These are phyloP conservation scores for Seriola aureovittata DNA, from an alignment of 2,113 vertebrate genomes.

Conservation along the genomic window DNA sequence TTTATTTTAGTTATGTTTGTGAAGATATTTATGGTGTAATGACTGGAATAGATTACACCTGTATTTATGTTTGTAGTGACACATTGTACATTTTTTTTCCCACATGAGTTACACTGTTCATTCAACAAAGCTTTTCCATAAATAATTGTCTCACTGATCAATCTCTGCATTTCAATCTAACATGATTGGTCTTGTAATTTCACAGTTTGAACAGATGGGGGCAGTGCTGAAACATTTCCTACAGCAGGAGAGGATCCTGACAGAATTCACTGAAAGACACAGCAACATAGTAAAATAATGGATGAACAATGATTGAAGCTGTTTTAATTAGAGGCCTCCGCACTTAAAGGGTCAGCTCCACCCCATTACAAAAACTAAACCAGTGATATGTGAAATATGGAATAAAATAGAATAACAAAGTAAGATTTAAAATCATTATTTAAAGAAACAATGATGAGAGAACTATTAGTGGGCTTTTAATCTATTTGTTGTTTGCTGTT, in stretches of 20 bases:
- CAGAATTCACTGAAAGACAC: neutral
- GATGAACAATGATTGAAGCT: neutral
- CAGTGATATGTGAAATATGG: neutral
- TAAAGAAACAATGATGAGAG: neutral
- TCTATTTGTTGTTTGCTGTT: neutral
- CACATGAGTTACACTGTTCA: constrained; percentile 47
- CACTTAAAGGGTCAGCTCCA: neutral
- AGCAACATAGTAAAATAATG: neutral
- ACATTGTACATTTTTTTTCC: constrained; percentile 40
- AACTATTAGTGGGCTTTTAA: neutral
- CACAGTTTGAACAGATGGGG: constrained; percentile 19
- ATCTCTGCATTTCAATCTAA: constrained; percentile 8
- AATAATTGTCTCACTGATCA: constrained; percentile 13
- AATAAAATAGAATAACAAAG: neutral
- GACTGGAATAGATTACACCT: constrained; percentile 16
- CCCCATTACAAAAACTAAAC: neutral
- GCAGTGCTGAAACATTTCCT: constrained; percentile 16
- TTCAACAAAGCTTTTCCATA: constrained; percentile 42
- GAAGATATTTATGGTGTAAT: constrained; percentile 58
- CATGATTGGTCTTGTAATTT: neutral
- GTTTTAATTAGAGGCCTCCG: no score
- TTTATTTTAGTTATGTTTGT: constrained; percentile 23
- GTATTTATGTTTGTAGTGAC: constrained; percentile 64
- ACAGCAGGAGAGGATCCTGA: neutral
- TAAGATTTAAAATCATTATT: neutral